Conservation (phyloP, 2,888 invertebrate species). For the Willowsia nigromaculata region DNA sequence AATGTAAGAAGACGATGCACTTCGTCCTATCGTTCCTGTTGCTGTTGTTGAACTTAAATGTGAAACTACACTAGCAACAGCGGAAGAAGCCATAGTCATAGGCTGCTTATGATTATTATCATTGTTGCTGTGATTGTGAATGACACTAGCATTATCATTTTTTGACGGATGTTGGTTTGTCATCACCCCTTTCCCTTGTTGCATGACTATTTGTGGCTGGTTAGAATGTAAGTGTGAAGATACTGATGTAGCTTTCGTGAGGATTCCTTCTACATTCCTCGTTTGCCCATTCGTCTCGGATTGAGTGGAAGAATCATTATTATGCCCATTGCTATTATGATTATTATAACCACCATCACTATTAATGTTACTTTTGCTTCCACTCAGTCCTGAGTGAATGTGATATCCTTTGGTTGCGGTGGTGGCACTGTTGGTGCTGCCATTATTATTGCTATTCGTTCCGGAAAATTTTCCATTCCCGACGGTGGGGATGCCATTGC, state of each 20-base stretch:
- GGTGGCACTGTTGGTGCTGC: constrained; percentile 17
- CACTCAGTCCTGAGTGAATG: constrained; percentile 49
- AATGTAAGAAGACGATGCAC: constrained; percentile 64
- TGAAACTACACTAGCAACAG: constrained; percentile 44
- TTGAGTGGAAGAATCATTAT: constrained; percentile 33
- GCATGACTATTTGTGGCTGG: constrained; percentile 42
- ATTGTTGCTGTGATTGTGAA: constrained; percentile 63
- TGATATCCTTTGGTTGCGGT: constrained; percentile 53
- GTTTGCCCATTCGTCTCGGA: constrained; percentile 54
- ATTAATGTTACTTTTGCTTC: constrained; percentile 56
- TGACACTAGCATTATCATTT: constrained; percentile 70
- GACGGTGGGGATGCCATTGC: constrained; percentile 33
- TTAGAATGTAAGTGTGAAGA: constrained; percentile 17
- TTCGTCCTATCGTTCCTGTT: constrained; percentile 44
- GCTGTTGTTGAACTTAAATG: constrained; percentile 49
- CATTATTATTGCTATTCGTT: constrained; percentile 49
- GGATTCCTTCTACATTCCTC: constrained; percentile 47
- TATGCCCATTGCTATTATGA: constrained; percentile 39
- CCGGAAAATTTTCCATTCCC: constrained; percentile 63
- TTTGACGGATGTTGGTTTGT: constrained; percentile 72
- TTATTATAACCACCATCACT: neutral
- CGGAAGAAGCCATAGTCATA: constrained; percentile 57
- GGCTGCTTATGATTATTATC: constrained; percentile 51
- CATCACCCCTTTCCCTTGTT: constrained; percentile 66
- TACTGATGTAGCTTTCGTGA: constrained; percentile 6